These are phyloP conservation scores for Dasysyrphus albostriatus DNA, from an alignment of 2,888 invertebrate species.

Conservation along the genomic window DNA sequence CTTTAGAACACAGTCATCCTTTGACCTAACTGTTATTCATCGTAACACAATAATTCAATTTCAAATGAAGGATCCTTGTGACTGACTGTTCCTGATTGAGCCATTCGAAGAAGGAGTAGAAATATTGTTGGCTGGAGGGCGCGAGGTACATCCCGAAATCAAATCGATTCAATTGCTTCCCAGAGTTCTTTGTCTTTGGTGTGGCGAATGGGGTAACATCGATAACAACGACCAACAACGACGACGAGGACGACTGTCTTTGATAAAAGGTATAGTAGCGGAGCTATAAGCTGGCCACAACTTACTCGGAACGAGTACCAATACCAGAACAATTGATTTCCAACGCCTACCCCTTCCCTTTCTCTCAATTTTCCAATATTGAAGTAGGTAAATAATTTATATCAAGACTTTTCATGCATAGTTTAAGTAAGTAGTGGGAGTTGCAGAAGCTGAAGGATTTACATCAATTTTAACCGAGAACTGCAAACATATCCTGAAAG, in stretches of 20 bases:
- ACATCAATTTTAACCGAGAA: conserved; percentile 71
- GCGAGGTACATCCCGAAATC: conserved; percentile 52
- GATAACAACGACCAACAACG: conserved; percentile 5
- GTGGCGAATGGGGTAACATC: neutral
- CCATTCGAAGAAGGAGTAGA: conserved; percentile 47
- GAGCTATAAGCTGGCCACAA: conserved; percentile 33
- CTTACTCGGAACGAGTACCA: conserved; percentile 31
- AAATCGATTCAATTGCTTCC: conserved; percentile 64
- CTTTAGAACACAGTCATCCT: conserved; percentile 10
- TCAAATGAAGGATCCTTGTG: conserved; percentile 61
- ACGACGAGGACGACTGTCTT: conserved; percentile 47
- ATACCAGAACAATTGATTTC: conserved; percentile 71
- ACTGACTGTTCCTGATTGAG: conserved; percentile 69
- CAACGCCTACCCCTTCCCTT: neutral
- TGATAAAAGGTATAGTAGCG: conserved; percentile 39
- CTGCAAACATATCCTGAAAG: conserved; percentile 62
- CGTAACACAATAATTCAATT: conserved; percentile 69
- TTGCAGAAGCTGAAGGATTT: conserved; percentile 50
- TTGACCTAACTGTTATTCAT: conserved; percentile 54
- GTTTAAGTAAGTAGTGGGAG: conserved; percentile 51
- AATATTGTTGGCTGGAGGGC: neutral
- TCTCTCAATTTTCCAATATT: conserved; percentile 7
- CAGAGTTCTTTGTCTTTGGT: conserved; percentile 23
- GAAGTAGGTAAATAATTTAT: conserved; percentile 68
- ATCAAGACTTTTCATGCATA: conserved; percentile 64